These are phyloP conservation scores for Hiodon alosoides DNA, from an alignment of 2,113 vertebrate species.

Conservation along the genomic window DNA sequence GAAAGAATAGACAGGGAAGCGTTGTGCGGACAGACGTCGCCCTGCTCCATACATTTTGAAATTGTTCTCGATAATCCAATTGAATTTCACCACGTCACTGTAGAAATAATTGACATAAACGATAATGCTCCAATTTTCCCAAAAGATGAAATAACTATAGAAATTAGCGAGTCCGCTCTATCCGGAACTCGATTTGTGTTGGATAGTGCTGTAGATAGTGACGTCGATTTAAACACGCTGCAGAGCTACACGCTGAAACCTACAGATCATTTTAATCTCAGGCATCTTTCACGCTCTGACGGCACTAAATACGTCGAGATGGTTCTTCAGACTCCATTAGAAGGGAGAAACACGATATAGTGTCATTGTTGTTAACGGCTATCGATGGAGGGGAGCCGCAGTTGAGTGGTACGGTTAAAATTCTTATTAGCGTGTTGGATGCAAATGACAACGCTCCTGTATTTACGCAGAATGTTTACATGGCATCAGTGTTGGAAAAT, in stretches of 20 bases:
- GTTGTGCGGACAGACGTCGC: constrained; percentile 54
- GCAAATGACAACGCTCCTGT: constrained; percentile 50
- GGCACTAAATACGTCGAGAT: constrained; percentile 46
- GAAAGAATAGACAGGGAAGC: constrained; percentile 68
- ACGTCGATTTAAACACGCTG: constrained; percentile 59
- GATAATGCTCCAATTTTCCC: constrained; percentile 62
- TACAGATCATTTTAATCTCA: constrained; percentile 50
- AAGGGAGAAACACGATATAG: constrained; percentile 34
- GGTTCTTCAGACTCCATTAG: constrained; percentile 44
- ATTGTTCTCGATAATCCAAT: constrained; percentile 63
- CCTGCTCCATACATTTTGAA: constrained; percentile 63
- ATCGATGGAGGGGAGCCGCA: constrained; percentile 41
- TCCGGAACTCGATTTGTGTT: constrained; percentile 54
- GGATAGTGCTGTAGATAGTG: constrained; percentile 62
- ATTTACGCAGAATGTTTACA: constrained; percentile 50
- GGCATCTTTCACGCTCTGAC: constrained; percentile 39
- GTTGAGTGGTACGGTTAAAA: constrained; percentile 40
- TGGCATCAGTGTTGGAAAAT: constrained; percentile 52
- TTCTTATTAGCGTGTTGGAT: constrained; percentile 44
- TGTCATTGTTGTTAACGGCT: constrained; percentile 44
- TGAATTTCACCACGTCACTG: constrained; percentile 56
- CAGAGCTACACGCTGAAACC: constrained; percentile 59
- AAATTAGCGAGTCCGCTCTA: constrained; percentile 51
- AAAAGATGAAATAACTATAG: constrained; percentile 51
- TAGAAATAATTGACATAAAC: constrained; percentile 64